Percentiles rank a stretch among this genome's conserved stretches.
These are phyloP conservation scores for Thomomys bottae DNA, from an alignment of 2,113 vertebrate species.

Conservation along the genomic window DNA sequence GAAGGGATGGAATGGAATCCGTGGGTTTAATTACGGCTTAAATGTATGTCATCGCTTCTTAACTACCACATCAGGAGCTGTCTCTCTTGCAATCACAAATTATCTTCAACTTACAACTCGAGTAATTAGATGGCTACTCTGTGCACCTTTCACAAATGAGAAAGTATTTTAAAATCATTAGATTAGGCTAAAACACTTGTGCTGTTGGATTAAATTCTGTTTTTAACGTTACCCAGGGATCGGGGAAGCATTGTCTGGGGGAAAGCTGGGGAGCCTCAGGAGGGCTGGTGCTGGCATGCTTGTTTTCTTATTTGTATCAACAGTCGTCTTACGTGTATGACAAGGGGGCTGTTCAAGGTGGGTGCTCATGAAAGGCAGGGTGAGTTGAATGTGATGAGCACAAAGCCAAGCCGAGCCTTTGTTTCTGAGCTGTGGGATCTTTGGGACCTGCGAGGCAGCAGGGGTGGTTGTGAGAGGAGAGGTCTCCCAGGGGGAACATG, in stretches of 20 bases:
- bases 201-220: neutral
- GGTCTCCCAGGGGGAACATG: rapidly evolving
- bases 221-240: neutral
- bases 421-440: too few relatives aligned
- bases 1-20: constrained; percentile 11
- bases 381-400: neutral
- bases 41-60: constrained; percentile 22
- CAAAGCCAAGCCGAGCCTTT: neutral
- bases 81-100: neutral
- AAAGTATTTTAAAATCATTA: constrained; percentile 21
- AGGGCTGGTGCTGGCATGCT: neutral
- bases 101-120: neutral
- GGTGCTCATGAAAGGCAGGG: neutral
- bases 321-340: neutral
- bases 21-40: constrained; percentile 46
- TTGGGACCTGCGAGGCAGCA: rapidly evolving
- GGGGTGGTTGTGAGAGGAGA: too few relatives aligned
- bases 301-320: neutral
- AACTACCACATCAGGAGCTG: constrained; percentile 11
- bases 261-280: neutral
- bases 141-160: neutral
- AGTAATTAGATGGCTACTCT: constrained; percentile 18
- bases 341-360: neutral
- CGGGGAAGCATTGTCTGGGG: neutral
- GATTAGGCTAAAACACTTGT: neutral